These are phyloP conservation scores for Anolis apletophallus DNA, from an alignment of 2,797 vertebrate genomes.

Conservation along the genomic window DNA sequence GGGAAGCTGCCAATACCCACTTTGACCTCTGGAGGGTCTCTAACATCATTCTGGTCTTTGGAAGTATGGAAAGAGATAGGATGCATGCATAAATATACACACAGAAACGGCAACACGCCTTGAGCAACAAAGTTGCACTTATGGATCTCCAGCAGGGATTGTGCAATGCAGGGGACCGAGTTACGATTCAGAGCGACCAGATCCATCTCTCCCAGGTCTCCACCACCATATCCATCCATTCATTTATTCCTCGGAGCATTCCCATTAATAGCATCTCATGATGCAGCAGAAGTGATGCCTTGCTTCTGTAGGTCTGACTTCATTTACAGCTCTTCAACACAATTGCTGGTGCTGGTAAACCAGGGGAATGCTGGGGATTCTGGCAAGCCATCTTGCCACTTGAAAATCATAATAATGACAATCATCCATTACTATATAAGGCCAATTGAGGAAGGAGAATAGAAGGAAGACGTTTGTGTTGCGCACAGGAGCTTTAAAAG, in stretches of 20 bases:
- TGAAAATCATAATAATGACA: constrained; percentile 8
- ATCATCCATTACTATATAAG: constrained; percentile 56
- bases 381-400: constrained; percentile 54
- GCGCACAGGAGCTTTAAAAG: neutral
- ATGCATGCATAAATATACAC: neutral
- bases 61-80: neutral
- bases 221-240: neutral
- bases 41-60: constrained; percentile 20
- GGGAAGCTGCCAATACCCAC: constrained; percentile 58
- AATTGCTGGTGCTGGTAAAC: neutral
- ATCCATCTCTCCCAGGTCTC: neutral
- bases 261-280: neutral
- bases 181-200: constrained; percentile 29
- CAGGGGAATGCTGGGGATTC: constrained; percentile 38
- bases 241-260: constrained; percentile 1
- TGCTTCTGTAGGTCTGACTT: neutral
- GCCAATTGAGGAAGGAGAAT: constrained; percentile 35
- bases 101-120: neutral
- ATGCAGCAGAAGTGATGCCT: constrained; percentile 25
- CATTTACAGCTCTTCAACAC: constrained; percentile 12
- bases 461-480: neutral
- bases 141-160: constrained; percentile 29
- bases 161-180: constrained; percentile 10
- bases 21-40: constrained; percentile 63
- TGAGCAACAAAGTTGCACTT: constrained; percentile 44